Evolutionary conservation across 2,113 vertebrate genomes (phyloP), one percentile per base, ranked within the genome.

Genomic region (Chunga burmeisteri): DNA sequence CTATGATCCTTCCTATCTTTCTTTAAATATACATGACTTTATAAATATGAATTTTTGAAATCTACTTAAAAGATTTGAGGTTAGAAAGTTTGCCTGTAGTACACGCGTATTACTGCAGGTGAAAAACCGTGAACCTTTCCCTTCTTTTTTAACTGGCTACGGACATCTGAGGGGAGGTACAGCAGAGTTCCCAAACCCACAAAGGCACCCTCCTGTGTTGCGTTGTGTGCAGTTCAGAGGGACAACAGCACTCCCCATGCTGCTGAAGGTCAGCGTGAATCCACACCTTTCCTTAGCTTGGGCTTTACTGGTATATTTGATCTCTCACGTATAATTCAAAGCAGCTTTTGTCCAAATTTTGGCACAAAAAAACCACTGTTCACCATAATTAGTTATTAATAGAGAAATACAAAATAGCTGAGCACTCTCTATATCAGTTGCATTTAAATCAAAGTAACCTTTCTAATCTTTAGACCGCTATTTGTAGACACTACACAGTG

Each of bases 371-470:
- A 95, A 93, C 11, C 61, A 75, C 50, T 55, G 30, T 92, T 95
- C 74, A 50, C 52, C 32, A 17, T 93, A 93, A 91, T 59, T 92
- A 66, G 26, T 88, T 97, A 73, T 95, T 93, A 85, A 88, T 85
- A 90, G 26, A 96, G 80, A 97, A 96, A 89, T 83, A 68, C 50
- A 93, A 87, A 97, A 66, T 90, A 86, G 68, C 58, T 95, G 62
- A 95, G 71, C 81, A 49, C 96, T 90, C 93, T 90, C 75, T 94
- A 40, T 94, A 62, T 96, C 65, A 79, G 66, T 90, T 95, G 58
- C 34, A 58, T 96, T 96, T 96, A 97, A 90, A 93, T 96, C 13
- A n/a, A 97, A 91, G 44, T 75, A 93, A 68, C 52, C 70, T 97
- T 95, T 95, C 87, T 95, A 73, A 79, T 94, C 59, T 96, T 79